Base-by-base conservation (phyloP, 2,888 invertebrate genomes). In the Octonoba sinensis region DNA sequence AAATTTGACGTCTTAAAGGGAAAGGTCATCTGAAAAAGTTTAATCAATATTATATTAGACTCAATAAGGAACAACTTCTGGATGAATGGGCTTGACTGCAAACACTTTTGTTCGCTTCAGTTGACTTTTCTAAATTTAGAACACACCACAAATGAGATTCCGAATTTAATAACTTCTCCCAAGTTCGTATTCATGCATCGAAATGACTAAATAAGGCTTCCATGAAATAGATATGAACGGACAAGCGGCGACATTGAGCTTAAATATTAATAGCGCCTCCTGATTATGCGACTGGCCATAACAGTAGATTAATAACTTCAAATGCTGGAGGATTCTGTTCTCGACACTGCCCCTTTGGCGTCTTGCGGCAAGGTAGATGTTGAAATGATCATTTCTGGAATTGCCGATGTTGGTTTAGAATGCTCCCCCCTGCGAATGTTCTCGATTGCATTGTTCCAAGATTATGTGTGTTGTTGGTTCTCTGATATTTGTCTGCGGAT, bases 231-330 rank as follows among this genome's bases (percentile, higher is more conserved):
- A 71, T 57, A 57, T 44, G 22, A 57, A 36, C 51, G 27, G 27
- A 60, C 46, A 36, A 36, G 36, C 36, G 36, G 64, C 60, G 56
- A 24, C 51, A 20, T 59, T 15, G 46, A 18, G 66, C 76, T 76
- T 69, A 76, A 76, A 56, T 76, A 76, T 76, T 76, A 70, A 69
- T 70, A 65, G 51, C 56, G 47, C 20, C 20, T 49, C 36, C 18
- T 69, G 69, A 69, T 76, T 54, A 74, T 66, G 46, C 51, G 51
- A 11, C 20, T 16, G 46, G 36, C 76, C 27, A 46, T 64, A 73
- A 73, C 73, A 60, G 49, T 62, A 76, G 69, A 76, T 69, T 76
- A 76, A 76, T 76, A 62, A 76, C 69, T 59, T n/a, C 60, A 47
- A 54, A 62, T 51, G 44, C 51, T 57, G 49, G 44, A 36, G 46